These are phyloP conservation scores for Dermatemys mawii DNA, from an alignment of 2,113 vertebrate genomes.

Conservation along the genomic window DNA sequence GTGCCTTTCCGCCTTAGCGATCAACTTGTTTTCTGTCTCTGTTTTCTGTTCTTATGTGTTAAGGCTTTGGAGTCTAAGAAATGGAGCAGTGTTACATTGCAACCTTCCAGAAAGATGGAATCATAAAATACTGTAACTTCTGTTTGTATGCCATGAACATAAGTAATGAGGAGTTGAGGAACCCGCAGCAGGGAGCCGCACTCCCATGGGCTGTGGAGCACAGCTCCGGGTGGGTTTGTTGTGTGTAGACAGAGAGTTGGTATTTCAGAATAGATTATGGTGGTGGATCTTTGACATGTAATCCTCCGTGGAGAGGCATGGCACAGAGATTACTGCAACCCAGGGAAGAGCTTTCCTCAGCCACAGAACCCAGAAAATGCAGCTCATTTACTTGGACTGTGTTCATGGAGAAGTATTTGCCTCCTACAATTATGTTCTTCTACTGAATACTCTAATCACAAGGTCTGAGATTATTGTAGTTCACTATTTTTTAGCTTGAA, in stretches of 20 bases:
- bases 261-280: not conserved
- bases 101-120: no score
- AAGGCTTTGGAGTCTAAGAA: no score
- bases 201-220: fast-evolving
- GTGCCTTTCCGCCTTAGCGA: no score
- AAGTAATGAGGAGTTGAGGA: fast-evolving
- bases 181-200: not conserved
- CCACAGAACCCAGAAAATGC: not conserved
- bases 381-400: not conserved
- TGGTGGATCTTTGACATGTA: not conserved
- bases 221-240: fast-evolving
- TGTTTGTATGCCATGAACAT: not conserved
- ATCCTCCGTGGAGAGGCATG: not conserved
- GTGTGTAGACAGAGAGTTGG: not conserved
- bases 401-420: not conserved
- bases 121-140: no score
- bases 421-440: not conserved
- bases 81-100: no score
- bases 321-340: not conserved
- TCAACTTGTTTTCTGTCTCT: no score
- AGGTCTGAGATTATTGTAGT: not conserved
- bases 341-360: not conserved
- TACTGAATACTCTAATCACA: not conserved
- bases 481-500: not conserved
- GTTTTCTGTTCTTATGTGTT: no score